Percentiles rank a stretch among this genome's conserved stretches.
Evolutionary conservation across 2,797 vertebrate species (phyloP).

Genomic region (Luscinia luscinia): DNA sequence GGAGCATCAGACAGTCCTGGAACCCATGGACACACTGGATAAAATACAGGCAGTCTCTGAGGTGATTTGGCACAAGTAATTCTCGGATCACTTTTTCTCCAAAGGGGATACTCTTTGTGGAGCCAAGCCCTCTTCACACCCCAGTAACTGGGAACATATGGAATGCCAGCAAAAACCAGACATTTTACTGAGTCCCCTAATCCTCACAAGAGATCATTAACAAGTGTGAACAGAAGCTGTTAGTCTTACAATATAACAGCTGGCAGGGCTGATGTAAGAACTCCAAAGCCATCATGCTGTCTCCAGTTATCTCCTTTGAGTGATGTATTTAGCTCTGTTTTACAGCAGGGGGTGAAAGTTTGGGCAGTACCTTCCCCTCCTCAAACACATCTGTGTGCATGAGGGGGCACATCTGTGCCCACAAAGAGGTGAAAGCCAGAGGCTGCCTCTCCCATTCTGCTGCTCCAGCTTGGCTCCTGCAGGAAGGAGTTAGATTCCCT

Average conservation of each 20-base stretch:
- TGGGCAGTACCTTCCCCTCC: not conserved
- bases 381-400: not conserved
- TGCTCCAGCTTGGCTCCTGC: not conserved
- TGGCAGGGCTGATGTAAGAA: not conserved
- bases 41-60: not conserved
- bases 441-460: not conserved
- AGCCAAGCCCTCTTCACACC: not conserved
- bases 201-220: not conserved
- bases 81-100: not conserved
- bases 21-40: not conserved
- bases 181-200: not conserved
- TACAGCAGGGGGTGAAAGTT: not conserved
- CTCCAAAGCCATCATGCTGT: not conserved
- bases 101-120: not conserved
- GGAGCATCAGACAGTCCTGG: not conserved
- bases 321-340: not conserved
- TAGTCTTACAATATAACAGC: not conserved
- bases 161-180: not conserved
- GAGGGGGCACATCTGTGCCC: not conserved
- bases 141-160: not conserved
- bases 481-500: not conserved
- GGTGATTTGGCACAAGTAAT: not conserved
- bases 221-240: conserved; percentile 10
- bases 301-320: not conserved
- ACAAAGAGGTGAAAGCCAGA: not conserved